phyloP scores from a whole-genome alignment of 92 coral and sea anemone species.

The Actinostola sp. region DNA sequence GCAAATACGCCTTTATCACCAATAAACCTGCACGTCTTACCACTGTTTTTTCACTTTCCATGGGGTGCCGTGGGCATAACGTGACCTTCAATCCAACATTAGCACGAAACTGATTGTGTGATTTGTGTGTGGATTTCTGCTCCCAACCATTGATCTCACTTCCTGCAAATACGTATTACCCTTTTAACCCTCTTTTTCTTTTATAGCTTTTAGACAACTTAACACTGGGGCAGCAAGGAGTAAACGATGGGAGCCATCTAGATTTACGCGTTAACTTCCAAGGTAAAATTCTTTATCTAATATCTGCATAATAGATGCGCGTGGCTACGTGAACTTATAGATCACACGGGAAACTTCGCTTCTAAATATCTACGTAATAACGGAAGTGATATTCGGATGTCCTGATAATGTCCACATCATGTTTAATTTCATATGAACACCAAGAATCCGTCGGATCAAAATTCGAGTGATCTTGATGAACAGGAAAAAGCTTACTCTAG shows the following conservation, averaged over 20 bases:
- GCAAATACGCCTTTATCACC: neutral
- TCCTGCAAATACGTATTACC: slow-evolving; percentile 6
- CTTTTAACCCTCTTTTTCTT: slow-evolving; percentile 30
- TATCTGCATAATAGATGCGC: slow-evolving; percentile 29
- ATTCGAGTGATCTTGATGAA: neutral
- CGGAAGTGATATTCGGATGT: slow-evolving; percentile 22
- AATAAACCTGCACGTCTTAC: slow-evolving; percentile 2
- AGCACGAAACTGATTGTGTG: slow-evolving; percentile 39
- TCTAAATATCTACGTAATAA: slow-evolving; percentile 1
- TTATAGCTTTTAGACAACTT: slow-evolving; percentile 82
- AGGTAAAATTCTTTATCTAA: slow-evolving; percentile 58
- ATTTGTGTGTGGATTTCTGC: slow-evolving; percentile 48
- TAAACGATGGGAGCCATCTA: slow-evolving; percentile 68
- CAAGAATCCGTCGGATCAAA: neutral
- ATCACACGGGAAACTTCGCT: slow-evolving; percentile 23
- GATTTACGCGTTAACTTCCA: slow-evolving; percentile 94
- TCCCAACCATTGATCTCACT: slow-evolving; percentile 46
- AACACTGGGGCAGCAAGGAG: slow-evolving; percentile 94
- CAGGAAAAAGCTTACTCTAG: slow-evolving; percentile 10
- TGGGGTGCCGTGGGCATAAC: slow-evolving; percentile 22
- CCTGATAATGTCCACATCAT: slow-evolving; percentile 15
- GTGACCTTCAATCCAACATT: slow-evolving; percentile 28
- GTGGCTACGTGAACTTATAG: slow-evolving; percentile 13
- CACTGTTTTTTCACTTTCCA: neutral
- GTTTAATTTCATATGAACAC: neutral